Conservation (phyloP, 1,140 invertebrate genomes). For the Luehdorfia chinensis region DNA sequence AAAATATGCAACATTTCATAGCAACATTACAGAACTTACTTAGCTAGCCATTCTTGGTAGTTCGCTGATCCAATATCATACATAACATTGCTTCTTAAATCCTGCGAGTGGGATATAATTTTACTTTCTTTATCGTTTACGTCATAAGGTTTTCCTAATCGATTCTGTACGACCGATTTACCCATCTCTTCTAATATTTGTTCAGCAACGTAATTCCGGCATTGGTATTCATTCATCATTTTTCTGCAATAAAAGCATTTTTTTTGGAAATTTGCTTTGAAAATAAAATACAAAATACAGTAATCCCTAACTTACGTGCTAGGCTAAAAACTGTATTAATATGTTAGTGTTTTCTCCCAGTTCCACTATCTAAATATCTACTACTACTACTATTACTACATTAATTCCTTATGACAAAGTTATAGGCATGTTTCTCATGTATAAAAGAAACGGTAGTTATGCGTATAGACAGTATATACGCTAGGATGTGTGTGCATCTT, state of each 20-base stretch:
- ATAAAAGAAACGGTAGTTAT: too few species aligned
- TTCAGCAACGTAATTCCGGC: conserved; percentile 82
- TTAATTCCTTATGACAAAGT: too few species aligned
- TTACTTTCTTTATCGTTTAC: conserved; percentile 6
- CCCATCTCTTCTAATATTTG: conserved; percentile 82
- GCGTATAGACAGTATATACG: too few species aligned
- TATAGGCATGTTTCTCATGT: too few species aligned
- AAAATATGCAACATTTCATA: too few species aligned
- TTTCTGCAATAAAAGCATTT: conserved; percentile 62
- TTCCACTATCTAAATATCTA: too few species aligned
- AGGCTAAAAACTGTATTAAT: too few species aligned
- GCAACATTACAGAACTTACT: conserved; percentile 73
- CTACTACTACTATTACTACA: too few species aligned
- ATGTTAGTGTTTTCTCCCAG: too few species aligned
- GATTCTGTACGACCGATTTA: conserved; percentile 59
- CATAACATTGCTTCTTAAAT: conserved; percentile 70
- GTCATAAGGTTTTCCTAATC: conserved; percentile 42
- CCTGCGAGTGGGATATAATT: conserved; percentile 30
- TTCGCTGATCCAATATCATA: conserved; percentile 81
- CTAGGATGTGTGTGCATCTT: too few species aligned
- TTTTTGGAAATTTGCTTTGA: neutral
- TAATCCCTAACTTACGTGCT: too few species aligned
- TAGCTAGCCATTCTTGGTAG: conserved; percentile 83
- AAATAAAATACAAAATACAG: neutral
- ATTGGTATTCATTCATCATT: conserved; percentile 86